Conservation (phyloP, 2,113 vertebrate species). For the Nannospalax galili region DNA sequence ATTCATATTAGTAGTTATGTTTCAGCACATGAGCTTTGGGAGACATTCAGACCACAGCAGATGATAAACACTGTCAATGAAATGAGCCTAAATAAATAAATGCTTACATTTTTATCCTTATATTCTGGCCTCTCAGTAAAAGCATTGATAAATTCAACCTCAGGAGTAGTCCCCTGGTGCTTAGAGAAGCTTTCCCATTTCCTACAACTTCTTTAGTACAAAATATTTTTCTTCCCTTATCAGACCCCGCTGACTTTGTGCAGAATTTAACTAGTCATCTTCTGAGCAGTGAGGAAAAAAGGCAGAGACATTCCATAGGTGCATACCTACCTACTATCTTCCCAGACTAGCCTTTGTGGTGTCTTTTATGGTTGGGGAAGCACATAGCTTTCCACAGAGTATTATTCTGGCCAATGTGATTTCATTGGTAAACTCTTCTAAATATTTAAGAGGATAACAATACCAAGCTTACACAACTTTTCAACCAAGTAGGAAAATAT, state of each 20-base stretch:
- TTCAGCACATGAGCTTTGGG: neutral
- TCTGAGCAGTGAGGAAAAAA: neutral
- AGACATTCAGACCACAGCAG: neutral
- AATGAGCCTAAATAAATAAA: neutral
- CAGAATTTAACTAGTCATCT: neutral
- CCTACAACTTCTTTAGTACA: neutral
- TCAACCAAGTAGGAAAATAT: neutral
- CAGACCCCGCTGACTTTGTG: neutral
- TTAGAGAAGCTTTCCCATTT: neutral
- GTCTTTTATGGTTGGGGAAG: neutral
- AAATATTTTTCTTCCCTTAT: neutral
- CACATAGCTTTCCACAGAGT: neutral
- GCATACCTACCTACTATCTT: neutral
- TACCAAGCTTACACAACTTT: neutral
- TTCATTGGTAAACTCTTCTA: neutral
- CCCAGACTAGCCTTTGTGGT: neutral
- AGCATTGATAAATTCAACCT: neutral
- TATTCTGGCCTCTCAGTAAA: neutral
- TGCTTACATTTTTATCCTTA: neutral
- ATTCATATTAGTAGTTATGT: neutral
- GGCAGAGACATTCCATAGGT: neutral
- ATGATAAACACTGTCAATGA: neutral
- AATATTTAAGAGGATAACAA: conserved; percentile 8
- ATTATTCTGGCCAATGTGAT: neutral
- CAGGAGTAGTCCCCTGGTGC: neutral